Evolutionary conservation across 2,113 vertebrate species (phyloP), one percentile per base, ranked within the genome.

Genomic region (Festucalex cinctus): DNA sequence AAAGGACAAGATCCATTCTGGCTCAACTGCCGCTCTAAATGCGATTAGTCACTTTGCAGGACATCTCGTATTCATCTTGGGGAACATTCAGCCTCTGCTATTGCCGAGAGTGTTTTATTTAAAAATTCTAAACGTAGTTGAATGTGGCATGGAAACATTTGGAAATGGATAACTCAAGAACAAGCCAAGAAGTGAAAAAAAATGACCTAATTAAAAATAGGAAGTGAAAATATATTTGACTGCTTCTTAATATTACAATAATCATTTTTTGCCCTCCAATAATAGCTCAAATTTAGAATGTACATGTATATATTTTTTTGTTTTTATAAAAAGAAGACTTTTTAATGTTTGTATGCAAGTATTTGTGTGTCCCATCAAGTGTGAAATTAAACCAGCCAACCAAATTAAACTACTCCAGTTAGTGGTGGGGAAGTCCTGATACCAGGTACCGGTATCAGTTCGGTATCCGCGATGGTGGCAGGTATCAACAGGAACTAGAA

Each of bases 1-100:
- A 32, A 57, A 56, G 48, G 26, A 57, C 24, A 48, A 49, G 10
- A 68, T 60, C 66, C 54, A 68, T 59, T 44, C 37, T 4, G 37
- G 54, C 24, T 68, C 24, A 46, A 35, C 28, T 46, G 14, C 0
- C 14, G 19, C 17, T 32, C 12, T 37, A 20, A 39, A 39, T 66
- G 64, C 3, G 13, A 62, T 62, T 62, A 62, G 64, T 66, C 35
- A 24, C 28, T 53, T 53, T 54, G 39, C 6, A 39, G 20, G 49
- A 66, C 48, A 49, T 53, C 35, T 41, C 6, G 22, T 53, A 54
- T 53, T 36, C 14, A 16, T 62, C 60, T 62, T 13, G 20, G 20
- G 59, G 12, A 13, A 43, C 12, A 39, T 24, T 26, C 13, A 8
- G n/a, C 13, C n/a, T 62, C 12, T 3, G 0, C 22, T 9, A 43